Base-by-base conservation (phyloP, 2,113 vertebrate species). In the Pseudorectes ferrugineus region DNA sequence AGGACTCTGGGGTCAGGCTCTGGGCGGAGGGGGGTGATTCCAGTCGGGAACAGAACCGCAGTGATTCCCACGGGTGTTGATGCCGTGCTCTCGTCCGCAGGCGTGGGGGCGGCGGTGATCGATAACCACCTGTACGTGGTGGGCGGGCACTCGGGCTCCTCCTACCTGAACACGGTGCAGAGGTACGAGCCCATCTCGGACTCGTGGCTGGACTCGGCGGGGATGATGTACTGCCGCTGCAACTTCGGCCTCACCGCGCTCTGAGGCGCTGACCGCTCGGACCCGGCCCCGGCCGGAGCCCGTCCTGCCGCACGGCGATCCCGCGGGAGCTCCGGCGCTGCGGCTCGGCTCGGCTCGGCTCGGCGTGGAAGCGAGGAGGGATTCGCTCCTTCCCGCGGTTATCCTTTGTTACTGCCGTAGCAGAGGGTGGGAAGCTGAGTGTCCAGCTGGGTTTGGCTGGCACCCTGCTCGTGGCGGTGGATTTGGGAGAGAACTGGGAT, bases 91-190 rank as follows among this genome's bases (percentile, higher is more conserved):
- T 10, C 67, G 26, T 86, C 54, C 66, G 21, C 67, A 99, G 99
- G 99, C 65, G 99, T 99, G 36, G 99, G 99, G 28, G 99, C 99
- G 36, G 99, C 99, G 12, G 98, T 99, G 22, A 98, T 99, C 68
- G 99, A 99, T 84, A 99, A 99, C 97, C 99, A 98, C 97, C 99
- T 99, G 72, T 99, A 99, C 36, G 99, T 99, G 48, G 99, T 99
- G 7, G 99, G 99, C 6, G 99, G 99, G 33, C 99, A 99, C 94
- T 99, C 99, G 0, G 99, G 99, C 38, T 99, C 99, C 0, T 99
- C 99, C 71, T 99, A 99, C 95, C 98, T 99, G 96, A 99, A 99
- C 97, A 99, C 98, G 29, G 99, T 99, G 62, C 99, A 99, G 97
- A 98, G 98, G 71, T 99, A 99, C 18, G 98, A 99, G 72, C 99